Evolutionary conservation across 1,140 invertebrate genomes (phyloP).

Genomic region (Drosophila prosaltans): DNA sequence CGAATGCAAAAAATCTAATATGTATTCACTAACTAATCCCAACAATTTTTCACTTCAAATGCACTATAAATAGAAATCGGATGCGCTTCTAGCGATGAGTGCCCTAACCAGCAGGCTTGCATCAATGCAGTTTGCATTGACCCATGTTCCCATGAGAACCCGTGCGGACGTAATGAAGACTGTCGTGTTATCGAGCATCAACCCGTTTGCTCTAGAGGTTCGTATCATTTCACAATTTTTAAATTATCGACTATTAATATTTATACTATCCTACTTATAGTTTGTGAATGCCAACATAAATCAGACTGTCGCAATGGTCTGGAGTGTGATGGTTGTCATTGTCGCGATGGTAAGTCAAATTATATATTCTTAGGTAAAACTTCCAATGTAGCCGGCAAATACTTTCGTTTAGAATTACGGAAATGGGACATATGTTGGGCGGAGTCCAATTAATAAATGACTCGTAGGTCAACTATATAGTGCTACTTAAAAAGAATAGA

Average conservation of each 20-base stretch:
- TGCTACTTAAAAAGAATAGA: no score
- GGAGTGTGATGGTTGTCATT: conserved; percentile 88
- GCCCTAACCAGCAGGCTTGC: conserved; percentile 90
- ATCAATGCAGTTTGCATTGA: conserved; percentile 90
- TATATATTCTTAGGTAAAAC: background rate
- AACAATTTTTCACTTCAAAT: conserved; percentile 46
- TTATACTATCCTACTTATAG: conserved; percentile 80
- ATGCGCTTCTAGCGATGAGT: conserved; percentile 88
- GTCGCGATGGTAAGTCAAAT: conserved; percentile 85
- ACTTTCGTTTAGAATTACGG: no score
- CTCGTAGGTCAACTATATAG: no score
- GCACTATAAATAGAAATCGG: conserved; percentile 85
- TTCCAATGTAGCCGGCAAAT: no score
- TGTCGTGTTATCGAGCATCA: conserved; percentile 91
- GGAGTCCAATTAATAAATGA: no score
- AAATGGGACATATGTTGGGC: no score
- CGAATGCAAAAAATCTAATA: conserved; percentile 26
- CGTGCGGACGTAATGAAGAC: conserved; percentile 86
- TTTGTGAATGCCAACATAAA: conserved; percentile 87
- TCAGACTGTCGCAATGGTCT: conserved; percentile 85
- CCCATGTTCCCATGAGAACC: conserved; percentile 88
- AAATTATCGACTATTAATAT: background rate
- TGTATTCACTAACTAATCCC: conserved; percentile 55
- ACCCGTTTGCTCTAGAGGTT: conserved; percentile 90
- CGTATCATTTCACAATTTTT: background rate